Evolutionary conservation across 2,888 invertebrate genomes (phyloP).

Genomic region (Calephelis perditalis): DNA sequence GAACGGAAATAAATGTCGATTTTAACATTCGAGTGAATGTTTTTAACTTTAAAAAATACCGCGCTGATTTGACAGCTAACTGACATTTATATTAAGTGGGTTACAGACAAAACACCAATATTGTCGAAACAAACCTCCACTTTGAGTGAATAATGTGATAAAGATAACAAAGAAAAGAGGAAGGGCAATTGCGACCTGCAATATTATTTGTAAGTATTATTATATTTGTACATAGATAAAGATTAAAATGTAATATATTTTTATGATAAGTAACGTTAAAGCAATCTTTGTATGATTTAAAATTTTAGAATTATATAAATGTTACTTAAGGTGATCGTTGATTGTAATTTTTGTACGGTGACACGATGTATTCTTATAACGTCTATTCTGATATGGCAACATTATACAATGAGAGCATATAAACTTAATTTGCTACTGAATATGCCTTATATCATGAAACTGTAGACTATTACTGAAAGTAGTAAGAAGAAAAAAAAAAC

Average conservation of each 20-base stretch:
- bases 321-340: slow-evolving; percentile 68
- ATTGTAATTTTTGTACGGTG: slow-evolving; percentile 54
- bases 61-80: not conserved
- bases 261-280: slow-evolving; percentile 51
- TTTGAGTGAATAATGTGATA: slow-evolving; percentile 30
- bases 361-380: slow-evolving; percentile 40
- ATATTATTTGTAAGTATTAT: slow-evolving; percentile 70
- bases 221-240: slow-evolving; percentile 53
- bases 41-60: not conserved
- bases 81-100: not conserved
- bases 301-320: slow-evolving; percentile 49
- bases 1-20: not conserved
- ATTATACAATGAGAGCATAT: slow-evolving; percentile 3
- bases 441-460: slow-evolving; percentile 1
- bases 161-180: slow-evolving; percentile 32
- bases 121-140: slow-evolving; percentile 22
- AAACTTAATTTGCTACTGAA: slow-evolving; percentile 9
- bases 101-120: not conserved
- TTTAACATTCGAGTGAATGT: not conserved
- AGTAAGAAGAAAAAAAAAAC: too few relatives aligned
- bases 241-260: slow-evolving; percentile 41
- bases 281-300: slow-evolving; percentile 68
- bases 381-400: slow-evolving; percentile 22
- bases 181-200: slow-evolving; percentile 65
- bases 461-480: too few relatives aligned